Percentiles rank a stretch among this genome's conserved stretches.
Conservation (phyloP, 2,113 vertebrate genomes). For the Pithys albifrons region DNA sequence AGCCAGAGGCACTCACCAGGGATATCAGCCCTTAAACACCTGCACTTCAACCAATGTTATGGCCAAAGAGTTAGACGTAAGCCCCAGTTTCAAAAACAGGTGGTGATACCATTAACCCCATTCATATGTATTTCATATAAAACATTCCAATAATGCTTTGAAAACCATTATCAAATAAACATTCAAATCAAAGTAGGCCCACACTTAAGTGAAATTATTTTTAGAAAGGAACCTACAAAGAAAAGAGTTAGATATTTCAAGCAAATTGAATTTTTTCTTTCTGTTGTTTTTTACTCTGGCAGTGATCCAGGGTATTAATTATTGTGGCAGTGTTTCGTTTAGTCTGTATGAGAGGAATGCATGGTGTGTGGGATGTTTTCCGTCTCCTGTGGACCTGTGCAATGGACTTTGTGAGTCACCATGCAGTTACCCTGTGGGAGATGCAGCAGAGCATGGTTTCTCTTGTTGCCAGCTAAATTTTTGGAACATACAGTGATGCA, state of each 20-base stretch:
- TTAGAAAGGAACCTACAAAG: neutral
- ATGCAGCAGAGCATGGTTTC: neutral
- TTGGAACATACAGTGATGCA: neutral
- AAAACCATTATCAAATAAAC: neutral
- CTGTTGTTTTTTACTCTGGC: neutral
- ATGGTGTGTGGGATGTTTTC: neutral
- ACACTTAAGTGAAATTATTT: neutral
- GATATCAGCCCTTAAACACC: neutral
- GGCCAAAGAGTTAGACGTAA: neutral
- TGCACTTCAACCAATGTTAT: neutral
- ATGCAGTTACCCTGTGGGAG: neutral
- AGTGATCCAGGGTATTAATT: neutral
- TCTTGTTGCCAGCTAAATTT: neutral
- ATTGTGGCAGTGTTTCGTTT: neutral
- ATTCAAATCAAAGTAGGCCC: neutral
- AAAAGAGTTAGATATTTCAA: neutral
- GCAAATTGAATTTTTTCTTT: neutral
- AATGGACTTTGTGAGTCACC: neutral
- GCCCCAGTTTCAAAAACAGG: neutral
- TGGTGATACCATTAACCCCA: neutral
- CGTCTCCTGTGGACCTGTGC: rapidly evolving
- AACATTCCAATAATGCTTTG: neutral
- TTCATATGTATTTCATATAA: neutral
- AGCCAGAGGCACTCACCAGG: neutral
- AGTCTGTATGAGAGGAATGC: neutral